phyloP scores from a whole-genome alignment of 2,888 invertebrate genomes.

The Phortica magna region DNA sequence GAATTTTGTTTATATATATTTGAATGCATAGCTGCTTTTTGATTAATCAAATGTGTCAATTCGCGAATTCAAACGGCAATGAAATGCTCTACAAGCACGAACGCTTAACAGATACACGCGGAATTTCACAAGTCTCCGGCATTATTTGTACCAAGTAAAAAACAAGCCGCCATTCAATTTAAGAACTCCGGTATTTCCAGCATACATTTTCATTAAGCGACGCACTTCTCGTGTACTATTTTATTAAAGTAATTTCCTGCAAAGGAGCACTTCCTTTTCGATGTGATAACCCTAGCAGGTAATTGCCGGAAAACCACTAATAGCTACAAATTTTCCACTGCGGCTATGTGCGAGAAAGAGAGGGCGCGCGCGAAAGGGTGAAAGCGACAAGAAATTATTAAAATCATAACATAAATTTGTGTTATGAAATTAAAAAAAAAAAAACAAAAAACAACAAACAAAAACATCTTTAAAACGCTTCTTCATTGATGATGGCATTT shows the following conservation, averaged over 20 bases:
- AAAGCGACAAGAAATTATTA: neutral
- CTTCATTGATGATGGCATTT: neutral
- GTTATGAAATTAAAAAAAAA: neutral
- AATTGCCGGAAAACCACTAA: constrained; percentile 59
- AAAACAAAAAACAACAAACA: neutral
- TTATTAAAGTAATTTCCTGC: neutral
- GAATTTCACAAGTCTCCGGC: constrained; percentile 50
- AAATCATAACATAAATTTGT: constrained; percentile 8
- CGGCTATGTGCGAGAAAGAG: neutral
- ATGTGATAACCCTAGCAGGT: constrained; percentile 59
- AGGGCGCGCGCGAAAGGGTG: neutral
- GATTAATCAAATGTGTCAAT: constrained; percentile 59
- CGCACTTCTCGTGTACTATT: constrained; percentile 2
- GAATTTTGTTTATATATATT: too few species aligned
- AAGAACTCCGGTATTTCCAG: too few species aligned
- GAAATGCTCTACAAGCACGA: constrained; percentile 36
- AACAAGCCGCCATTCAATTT: too few species aligned
- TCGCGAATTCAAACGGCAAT: constrained; percentile 58
- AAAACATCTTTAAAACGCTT: constrained; percentile 50
- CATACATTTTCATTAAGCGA: too few species aligned
- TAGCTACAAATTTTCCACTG: constrained; percentile 54
- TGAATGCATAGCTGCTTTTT: too few species aligned
- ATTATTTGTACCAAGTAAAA: too few species aligned
- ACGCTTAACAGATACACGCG: constrained; percentile 52
- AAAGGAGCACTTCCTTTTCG: neutral